phyloP scores from a whole-genome alignment of 2,888 invertebrate genomes.

The Apocheima hispidaria region DNA sequence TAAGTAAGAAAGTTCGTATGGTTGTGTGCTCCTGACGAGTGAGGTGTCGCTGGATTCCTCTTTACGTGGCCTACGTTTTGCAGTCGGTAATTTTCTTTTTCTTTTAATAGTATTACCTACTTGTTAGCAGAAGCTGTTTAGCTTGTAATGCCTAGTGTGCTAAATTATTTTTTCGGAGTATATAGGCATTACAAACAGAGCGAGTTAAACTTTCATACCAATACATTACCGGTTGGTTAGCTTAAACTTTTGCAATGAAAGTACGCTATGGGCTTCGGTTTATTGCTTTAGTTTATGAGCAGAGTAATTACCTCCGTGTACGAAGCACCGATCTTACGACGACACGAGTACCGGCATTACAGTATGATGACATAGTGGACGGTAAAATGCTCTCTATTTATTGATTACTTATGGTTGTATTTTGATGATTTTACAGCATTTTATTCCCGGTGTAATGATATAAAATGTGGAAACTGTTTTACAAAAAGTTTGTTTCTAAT shows the following conservation, averaged over 20 bases:
- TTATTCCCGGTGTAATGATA: conserved; percentile 5
- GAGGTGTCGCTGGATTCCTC: too few species aligned
- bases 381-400: conserved; percentile 25
- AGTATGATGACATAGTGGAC: conserved; percentile 20
- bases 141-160: not conserved
- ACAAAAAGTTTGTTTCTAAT: too few species aligned
- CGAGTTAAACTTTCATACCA: conserved; percentile 13
- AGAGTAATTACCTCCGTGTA: conserved; percentile 35
- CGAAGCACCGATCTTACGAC: conserved; percentile 21
- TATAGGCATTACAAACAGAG: not conserved
- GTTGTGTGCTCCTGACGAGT: too few species aligned
- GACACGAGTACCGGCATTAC: conserved; percentile 19
- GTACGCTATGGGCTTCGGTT: conserved; percentile 33
- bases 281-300: conserved; percentile 41
- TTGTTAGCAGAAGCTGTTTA: too few species aligned
- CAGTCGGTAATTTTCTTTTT: too few species aligned
- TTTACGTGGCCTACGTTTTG: too few species aligned
- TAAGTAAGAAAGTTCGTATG: too few species aligned
- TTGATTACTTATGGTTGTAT: conserved; percentile 15
- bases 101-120: too few species aligned
- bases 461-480: not conserved
- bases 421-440: conserved; percentile 11
- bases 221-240: conserved; percentile 20
- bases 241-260: conserved; percentile 35
- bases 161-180: not conserved